Evolutionary conservation across 2,888 invertebrate species (phyloP), one percentile per base, ranked within the genome.

Genomic region (Mamestra brassicae): DNA sequence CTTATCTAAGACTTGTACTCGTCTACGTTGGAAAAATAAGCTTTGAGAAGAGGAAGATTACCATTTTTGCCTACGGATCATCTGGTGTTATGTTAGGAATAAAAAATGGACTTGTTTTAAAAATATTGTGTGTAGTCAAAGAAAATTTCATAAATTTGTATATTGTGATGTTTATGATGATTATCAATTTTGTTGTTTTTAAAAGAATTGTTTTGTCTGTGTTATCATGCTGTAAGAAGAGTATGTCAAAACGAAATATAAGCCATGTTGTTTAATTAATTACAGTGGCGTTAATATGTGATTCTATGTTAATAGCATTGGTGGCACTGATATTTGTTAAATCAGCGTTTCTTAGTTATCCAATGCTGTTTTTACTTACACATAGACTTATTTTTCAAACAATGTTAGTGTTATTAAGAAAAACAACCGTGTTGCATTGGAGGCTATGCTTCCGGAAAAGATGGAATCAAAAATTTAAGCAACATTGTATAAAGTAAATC

Each of bases 1-100:
- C 76, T 6, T 80, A 86, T 26, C 26, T 26, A 26, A 26, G 26
- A 26, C 26, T 26, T 62, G 86, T 85, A 3, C 74, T 82, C 0
- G 4, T 87, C 1, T 77, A 84, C 26, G 55, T 45, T 42, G 77
- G 81, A 45, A 69, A 64, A 36, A 68, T 85, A 45, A 78, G 83
- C 17, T 66, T 13, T 11, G 87, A 75, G 47, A 87, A 83, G 61
- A 66, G 70, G 15, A 76, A 65, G 38, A 74, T 76, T 5, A 87
- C 85, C 4, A 8, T 58, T 0, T 79, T 85, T 4, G 68, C 69
- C 11, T 74, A 71, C 38, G 38, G 58, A 65, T 6, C 34, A 15
- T 47, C 70, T 15, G 67, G 13, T 61, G 11, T 62, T 36, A 38
- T 72, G 1, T 58, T 62, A n/a, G 64, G 11, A 42, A 65, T 84